A percentile compares a stretch with the other conserved stretches of the same genome.
Evolutionary conservation across 2,888 invertebrate species (phyloP).

Genomic region (Eugnorisma glareosa): DNA sequence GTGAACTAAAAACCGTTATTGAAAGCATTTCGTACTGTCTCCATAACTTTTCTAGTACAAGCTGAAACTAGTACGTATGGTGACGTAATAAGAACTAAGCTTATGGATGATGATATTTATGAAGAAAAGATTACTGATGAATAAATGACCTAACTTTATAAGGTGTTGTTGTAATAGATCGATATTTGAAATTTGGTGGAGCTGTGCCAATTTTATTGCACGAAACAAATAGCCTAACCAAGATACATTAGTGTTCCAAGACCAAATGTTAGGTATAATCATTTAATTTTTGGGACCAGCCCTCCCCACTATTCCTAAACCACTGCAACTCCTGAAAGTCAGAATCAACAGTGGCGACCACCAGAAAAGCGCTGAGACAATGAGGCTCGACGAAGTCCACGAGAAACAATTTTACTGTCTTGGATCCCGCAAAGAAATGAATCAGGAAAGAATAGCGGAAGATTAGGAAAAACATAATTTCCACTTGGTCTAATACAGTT

Average conservation of each 20-base stretch:
- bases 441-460: not conserved
- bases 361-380: too few species aligned
- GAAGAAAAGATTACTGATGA: not conserved
- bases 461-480: not conserved
- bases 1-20: slow-evolving; percentile 53
- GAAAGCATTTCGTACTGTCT: slow-evolving; percentile 38
- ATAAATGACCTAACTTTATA: not conserved
- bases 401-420: not conserved
- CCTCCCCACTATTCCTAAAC: too few species aligned
- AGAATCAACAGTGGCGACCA: too few species aligned
- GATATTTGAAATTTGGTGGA: not conserved
- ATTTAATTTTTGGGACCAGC: too few species aligned
- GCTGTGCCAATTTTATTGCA: not conserved
- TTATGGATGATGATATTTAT: not conserved
- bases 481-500: not conserved
- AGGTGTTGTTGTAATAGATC: not conserved
- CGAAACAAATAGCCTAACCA: not conserved
- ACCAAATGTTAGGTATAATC: not conserved
- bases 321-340: too few species aligned
- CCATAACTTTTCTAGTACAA: slow-evolving; percentile 34
- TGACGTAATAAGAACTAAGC: slow-evolving; percentile 11
- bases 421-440: not conserved
- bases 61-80: not conserved
- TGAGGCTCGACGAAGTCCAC: not conserved
- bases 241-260: not conserved